Conservation (phyloP, 2,113 vertebrate species). For the Antechinus flavipes region DNA sequence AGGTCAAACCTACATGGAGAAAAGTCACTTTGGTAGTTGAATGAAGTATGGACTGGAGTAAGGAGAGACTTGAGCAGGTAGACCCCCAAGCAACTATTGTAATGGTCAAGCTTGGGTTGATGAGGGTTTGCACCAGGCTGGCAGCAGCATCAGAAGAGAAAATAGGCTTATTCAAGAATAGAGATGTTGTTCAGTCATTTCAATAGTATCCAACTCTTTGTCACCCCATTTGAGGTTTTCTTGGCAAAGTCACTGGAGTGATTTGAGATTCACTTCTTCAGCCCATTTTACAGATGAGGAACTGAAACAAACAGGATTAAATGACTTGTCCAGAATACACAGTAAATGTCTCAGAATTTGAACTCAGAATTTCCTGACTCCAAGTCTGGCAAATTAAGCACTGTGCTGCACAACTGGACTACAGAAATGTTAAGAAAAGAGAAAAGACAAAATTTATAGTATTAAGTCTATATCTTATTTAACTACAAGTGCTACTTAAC, state of each 20-base stretch:
- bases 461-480: neutral
- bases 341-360: neutral
- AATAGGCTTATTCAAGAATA: neutral
- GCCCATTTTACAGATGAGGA: neutral
- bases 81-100: neutral
- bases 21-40: neutral
- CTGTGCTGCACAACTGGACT: neutral
- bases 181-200: neutral
- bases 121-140: neutral
- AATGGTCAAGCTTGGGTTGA: neutral
- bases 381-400: neutral
- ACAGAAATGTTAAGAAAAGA: neutral
- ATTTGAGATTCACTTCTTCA: neutral
- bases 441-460: neutral
- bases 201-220: neutral
- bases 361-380: neutral
- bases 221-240: neutral
- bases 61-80: neutral
- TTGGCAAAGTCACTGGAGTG: neutral
- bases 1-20: neutral
- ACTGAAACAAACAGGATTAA: neutral
- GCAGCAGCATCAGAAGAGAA: neutral
- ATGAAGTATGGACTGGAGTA: neutral
- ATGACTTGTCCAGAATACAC: neutral
- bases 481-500: neutral